Conservation (phyloP, 2,113 vertebrate genomes). For the Gasterosteus nipponicus region DNA sequence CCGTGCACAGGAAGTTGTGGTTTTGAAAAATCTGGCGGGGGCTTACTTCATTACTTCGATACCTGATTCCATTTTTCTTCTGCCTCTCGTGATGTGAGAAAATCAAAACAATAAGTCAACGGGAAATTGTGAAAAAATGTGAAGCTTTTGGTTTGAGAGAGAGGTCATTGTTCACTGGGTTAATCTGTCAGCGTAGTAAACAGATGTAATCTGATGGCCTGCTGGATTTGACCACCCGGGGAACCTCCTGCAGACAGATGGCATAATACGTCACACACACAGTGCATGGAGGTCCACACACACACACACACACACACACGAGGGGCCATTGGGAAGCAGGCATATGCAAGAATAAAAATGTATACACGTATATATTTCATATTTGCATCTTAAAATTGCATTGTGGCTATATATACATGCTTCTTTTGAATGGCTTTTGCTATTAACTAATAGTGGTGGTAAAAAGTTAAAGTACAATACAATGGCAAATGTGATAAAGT, state of each 20-base stretch:
- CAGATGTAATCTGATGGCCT: slow-evolving; percentile 68
- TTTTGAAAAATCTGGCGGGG: too few species aligned
- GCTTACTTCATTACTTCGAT: too few species aligned
- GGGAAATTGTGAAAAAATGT: neutral
- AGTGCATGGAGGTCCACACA: neutral
- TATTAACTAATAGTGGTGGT: neutral
- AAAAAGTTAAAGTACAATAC: neutral
- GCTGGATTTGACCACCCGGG: slow-evolving; percentile 38
- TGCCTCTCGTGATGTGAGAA: neutral
- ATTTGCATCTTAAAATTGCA: too few species aligned
- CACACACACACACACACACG: slow-evolving; percentile 3
- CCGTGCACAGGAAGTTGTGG: too few species aligned
- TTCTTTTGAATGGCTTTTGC: neutral
- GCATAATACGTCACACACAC: slow-evolving; percentile 20
- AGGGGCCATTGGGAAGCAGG: neutral
- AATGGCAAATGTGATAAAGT: too few species aligned
- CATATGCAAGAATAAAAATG: neutral
- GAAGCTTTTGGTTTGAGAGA: neutral
- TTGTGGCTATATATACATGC: too few species aligned
- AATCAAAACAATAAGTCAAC: neutral
- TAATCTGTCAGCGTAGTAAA: slow-evolving; percentile 77
- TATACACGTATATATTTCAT: neutral
- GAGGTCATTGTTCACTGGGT: slow-evolving; percentile 74
- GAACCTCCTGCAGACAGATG: slow-evolving; percentile 67
- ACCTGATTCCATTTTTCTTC: neutral